A percentile compares a stretch with the other conserved stretches of the same genome.
phyloP scores from a whole-genome alignment of 2,888 invertebrate species.

The Liodrosophila aerea region DNA sequence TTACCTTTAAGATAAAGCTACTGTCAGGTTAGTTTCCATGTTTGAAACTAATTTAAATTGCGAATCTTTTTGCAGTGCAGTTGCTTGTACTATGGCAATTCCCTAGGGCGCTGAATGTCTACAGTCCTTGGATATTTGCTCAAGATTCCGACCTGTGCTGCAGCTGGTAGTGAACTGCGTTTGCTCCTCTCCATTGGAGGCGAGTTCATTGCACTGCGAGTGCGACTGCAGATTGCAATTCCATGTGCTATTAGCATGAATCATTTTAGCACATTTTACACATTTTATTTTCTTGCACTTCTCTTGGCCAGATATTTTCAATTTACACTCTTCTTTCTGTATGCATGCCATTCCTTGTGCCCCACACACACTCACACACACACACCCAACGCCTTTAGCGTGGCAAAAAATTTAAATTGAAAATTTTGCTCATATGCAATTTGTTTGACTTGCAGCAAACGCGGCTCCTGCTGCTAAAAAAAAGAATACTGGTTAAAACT shows the following conservation, averaged over 20 bases:
- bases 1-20: too few relatives aligned
- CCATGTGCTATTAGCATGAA: conserved; percentile 29
- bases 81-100: conserved; percentile 7
- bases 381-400: conserved; percentile 27
- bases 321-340: conserved; percentile 30
- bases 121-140: conserved; percentile 18
- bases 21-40: too few relatives aligned
- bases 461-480: conserved; percentile 29
- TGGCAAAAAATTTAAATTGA: conserved; percentile 64
- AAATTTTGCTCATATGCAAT: conserved; percentile 68
- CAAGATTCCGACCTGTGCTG: conserved; percentile 18
- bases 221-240: conserved; percentile 5
- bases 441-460: conserved; percentile 51
- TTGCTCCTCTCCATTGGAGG: background rate
- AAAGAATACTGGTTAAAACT: conserved; percentile 39
- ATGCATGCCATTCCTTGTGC: background rate
- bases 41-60: background rate
- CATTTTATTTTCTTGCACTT: conserved; percentile 26
- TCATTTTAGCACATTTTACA: conserved; percentile 25
- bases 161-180: background rate
- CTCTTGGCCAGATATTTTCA: conserved; percentile 45
- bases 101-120: conserved; percentile 27
- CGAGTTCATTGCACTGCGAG: conserved; percentile 42
- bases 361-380: conserved; percentile 16
- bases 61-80: conserved; percentile 13